Evolutionary conservation across 2,113 vertebrate species (phyloP), one percentile per base, ranked within the genome.

Genomic region (Chionis minor): DNA sequence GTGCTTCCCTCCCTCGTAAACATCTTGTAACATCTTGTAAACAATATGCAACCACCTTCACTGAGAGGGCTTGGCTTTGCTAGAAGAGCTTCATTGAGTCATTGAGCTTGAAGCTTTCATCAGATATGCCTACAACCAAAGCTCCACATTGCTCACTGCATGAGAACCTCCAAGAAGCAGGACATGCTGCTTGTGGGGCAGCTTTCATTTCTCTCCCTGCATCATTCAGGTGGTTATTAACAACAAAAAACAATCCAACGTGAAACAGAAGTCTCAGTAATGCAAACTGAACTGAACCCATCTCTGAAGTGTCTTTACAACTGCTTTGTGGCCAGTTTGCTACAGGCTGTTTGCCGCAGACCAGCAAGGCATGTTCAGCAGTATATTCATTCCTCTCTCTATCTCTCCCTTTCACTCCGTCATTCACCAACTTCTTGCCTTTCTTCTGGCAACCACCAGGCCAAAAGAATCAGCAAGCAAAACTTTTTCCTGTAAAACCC

Each of bases 381-480:
- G 3, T 2, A 0, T 7, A 33, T 44, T 81, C 51, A 10, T 35
- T 52, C 28, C 12, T 14, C 26, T 51, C 49, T 11, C 22, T 52
- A 22, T 23, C 32, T 90, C 6, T 1, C 30, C 35, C n/a, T 49
- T 80, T 32, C 49, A 17, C 54, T 80, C 42, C 73, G 59, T 56
- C 52, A 51, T 35, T 61, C 52, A 71, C 33, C 66, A 91, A 4
- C 74, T 66, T 70, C 54, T 94, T 73, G 77, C 27, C 85, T 81
- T 82, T 91, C 47, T 21, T 30, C 33, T 92, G 71, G 75, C 51
- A 97, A 72, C 21, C 45, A 91, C 40, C 8, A 88, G n/a, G 30
- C n/a, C 85, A 85, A 84, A 90, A 73, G 65, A 82, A 17, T 84
- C 51, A 78, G 44, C 62, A 94, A 80, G 22, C 56, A 70, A 30